Evolutionary conservation across 2,888 invertebrate species (phyloP), one percentile per base, ranked within the genome.

Genomic region (Trissolcus brochymenae): DNA sequence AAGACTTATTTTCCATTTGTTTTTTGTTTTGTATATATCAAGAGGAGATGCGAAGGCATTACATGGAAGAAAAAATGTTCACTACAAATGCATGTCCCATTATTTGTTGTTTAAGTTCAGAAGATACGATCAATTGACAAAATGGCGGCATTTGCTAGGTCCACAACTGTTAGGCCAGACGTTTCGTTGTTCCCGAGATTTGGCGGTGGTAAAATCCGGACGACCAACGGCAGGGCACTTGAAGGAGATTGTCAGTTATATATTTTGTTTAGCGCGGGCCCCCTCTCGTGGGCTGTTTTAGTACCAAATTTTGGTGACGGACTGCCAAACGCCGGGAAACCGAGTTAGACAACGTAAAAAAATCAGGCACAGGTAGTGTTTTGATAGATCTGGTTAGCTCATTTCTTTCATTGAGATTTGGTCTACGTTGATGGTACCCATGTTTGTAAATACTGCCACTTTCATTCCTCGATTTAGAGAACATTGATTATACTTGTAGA

Each of bases 351-450:
- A 62, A 71, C 59, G 51, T 60, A 54, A 64, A 82, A 82, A 83
- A 84, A 83, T 85, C 84, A 87, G 87, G 87, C 87, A 87, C 87
- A 84, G 85, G 83, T 83, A 87, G 84, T 83, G 82, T 84, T 84
- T 35, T 77, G 81, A 79, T 70, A 72, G 74, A 68, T 72, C 16
- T 46, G 16, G 6, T 46, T 43, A 43, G 13, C 14, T 16, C 46
- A n/a, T 46, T 65, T 43, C 55, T n/a, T n/a, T n/a, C n/a, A n/a
- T n/a, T 61, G 65, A 16, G 46, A 46, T 46, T 35, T 35, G 9
- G 35, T 35, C 35, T 35, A 35, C 9, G 35, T 35, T 11, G 35
- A 1, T 35, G 35, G 35, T 35, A 35, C 7, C 35, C 35, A 9
- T 35, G 9, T 11, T 61, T 65, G 14, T 55, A 35, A 35, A 35